phyloP scores from a whole-genome alignment of 2,113 vertebrate species.

The Heterochromis multidens region DNA sequence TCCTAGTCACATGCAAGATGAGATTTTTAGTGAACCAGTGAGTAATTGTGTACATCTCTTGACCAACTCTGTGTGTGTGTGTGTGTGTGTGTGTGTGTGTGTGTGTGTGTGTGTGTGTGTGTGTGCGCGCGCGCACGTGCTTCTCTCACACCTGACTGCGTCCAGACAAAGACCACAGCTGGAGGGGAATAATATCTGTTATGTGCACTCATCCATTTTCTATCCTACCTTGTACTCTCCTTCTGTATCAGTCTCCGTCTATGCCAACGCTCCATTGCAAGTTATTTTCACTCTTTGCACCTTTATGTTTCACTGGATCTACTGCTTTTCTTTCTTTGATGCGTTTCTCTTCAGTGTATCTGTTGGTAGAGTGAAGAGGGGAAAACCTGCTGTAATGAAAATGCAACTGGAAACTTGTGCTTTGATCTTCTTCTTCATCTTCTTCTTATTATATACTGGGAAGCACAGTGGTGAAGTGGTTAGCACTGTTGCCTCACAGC shows the following conservation, averaged over 20 bases:
- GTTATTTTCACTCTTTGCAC: background rate
- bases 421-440: no score
- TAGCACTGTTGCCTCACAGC: background rate
- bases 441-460: background rate
- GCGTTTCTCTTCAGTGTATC: background rate
- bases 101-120: background rate
- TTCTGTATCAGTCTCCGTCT: background rate
- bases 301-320: background rate
- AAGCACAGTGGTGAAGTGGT: background rate
- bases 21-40: background rate
- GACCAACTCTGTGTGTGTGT: background rate
- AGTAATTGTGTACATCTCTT: background rate
- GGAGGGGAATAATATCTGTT: slow-evolving; percentile 45
- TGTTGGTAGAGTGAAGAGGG: background rate
- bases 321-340: background rate
- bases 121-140: background rate
- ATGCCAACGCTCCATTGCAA: background rate
- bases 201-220: slow-evolving; percentile 26
- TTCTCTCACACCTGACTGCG: slow-evolving; percentile 19
- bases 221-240: background rate
- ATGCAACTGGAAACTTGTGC: no score
- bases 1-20: background rate
- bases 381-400: no score
- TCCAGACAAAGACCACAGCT: slow-evolving; percentile 52
- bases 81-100: no score